phyloP scores from a whole-genome alignment of 2,888 invertebrate genomes.

The Synanthedon tipuliformis region DNA sequence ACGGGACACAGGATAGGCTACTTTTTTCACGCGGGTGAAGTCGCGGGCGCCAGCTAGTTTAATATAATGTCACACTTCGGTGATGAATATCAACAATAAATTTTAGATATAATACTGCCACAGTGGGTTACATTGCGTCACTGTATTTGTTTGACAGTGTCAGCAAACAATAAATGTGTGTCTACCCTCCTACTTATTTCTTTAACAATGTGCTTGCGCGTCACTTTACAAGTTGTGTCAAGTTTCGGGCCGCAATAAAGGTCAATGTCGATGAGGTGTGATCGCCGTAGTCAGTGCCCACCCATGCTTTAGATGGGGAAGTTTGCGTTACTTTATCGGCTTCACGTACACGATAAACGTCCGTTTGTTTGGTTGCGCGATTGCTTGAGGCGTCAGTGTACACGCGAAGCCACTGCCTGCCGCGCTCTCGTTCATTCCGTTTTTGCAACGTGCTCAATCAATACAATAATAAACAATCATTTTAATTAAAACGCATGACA shows the following conservation, averaged over 20 bases:
- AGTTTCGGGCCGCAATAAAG: slow-evolving; percentile 37
- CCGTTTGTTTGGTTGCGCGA: slow-evolving; percentile 11
- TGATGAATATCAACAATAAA: too few relatives aligned
- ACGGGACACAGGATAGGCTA: too few relatives aligned
- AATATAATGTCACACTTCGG: too few relatives aligned
- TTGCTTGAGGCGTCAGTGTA: slow-evolving; percentile 1
- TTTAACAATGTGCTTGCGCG: slow-evolving; percentile 3
- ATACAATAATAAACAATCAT: slow-evolving; percentile 14
- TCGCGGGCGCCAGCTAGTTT: too few relatives aligned
- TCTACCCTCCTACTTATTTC: slow-evolving; percentile 31
- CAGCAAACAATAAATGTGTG: slow-evolving; percentile 11
- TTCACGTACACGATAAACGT: slow-evolving; percentile 50
- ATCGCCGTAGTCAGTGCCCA: slow-evolving; percentile 21
- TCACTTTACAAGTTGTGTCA: too few relatives aligned
- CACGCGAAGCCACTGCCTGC: slow-evolving; percentile 1
- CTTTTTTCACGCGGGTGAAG: too few relatives aligned
- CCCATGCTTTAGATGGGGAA: slow-evolving; percentile 29
- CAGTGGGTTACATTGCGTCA: slow-evolving; percentile 23
- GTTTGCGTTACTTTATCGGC: slow-evolving; percentile 42
- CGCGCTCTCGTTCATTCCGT: slow-evolving; percentile 2
- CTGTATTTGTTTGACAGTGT: slow-evolving; percentile 26
- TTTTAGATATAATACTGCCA: slow-evolving; percentile 8
- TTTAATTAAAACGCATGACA: slow-evolving; percentile 35
- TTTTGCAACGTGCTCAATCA: slow-evolving; percentile 21
- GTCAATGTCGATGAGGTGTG: slow-evolving; percentile 22